phyloP scores from a whole-genome alignment of 1,140 invertebrate species.

The Drosophila ambigua region DNA sequence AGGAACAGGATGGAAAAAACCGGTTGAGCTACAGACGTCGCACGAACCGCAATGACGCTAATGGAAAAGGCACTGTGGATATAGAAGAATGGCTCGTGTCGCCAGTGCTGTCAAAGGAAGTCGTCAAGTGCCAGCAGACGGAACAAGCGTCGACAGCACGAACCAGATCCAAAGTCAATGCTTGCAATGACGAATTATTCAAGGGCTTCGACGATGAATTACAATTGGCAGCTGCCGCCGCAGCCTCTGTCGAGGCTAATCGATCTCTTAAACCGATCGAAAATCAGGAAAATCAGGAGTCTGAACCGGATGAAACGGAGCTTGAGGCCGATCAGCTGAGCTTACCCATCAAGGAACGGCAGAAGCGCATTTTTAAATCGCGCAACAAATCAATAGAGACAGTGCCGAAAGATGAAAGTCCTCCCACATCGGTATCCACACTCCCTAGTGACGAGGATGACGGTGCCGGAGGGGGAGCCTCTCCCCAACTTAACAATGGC shows the following conservation, averaged over 20 bases:
- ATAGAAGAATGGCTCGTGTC: too few relatives aligned
- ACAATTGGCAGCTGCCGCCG: neutral
- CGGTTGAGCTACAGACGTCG: constrained; percentile 40
- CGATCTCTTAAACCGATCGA: neutral
- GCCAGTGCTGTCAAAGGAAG: too few relatives aligned
- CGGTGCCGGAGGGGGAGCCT: neutral
- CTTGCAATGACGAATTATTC: constrained; percentile 20
- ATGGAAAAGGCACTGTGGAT: neutral
- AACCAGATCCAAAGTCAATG: neutral
- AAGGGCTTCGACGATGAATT: constrained; percentile 36
- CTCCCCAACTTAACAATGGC: constrained; percentile 10
- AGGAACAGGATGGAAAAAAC: constrained; percentile 32
- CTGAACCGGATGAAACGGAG: neutral
- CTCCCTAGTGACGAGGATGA: constrained; percentile 10
- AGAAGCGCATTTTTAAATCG: constrained; percentile 81
- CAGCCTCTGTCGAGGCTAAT: neutral
- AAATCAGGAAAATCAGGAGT: neutral
- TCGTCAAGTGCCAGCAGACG: too few relatives aligned
- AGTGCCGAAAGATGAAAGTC: neutral
- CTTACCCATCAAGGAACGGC: constrained; percentile 74
- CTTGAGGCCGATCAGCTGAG: constrained; percentile 16
- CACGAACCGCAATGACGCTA: constrained; percentile 6
- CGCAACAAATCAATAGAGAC: constrained; percentile 53
- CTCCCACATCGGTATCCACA: neutral
- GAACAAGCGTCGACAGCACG: neutral